Conservation (phyloP, 2,113 vertebrate genomes). For the Hassar affinis region DNA sequence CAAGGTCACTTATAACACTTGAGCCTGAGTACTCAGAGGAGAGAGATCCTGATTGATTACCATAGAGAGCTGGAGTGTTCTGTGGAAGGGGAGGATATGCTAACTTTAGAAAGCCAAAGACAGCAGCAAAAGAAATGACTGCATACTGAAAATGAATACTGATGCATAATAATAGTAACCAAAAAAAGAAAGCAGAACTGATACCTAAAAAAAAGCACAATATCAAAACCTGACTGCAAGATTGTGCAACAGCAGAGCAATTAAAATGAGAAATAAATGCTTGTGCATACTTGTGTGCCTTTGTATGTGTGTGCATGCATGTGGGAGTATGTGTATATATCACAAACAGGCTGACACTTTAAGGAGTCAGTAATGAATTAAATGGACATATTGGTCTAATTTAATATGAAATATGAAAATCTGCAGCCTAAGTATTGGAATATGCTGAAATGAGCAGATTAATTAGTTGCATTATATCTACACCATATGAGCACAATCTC, state of each 20-base stretch:
- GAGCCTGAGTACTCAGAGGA: neutral
- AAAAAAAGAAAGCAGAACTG: neutral
- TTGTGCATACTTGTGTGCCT: neutral
- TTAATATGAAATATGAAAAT: neutral
- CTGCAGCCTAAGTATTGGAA: neutral
- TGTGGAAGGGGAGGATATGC: conserved; percentile 4
- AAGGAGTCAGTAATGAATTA: neutral
- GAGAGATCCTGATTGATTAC: conserved; percentile 26
- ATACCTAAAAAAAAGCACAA: neutral
- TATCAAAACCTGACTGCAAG: neutral
- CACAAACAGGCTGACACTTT: neutral
- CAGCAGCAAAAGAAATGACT: conserved; percentile 13
- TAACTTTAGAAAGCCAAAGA: conserved; percentile 6
- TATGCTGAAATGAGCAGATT: neutral
- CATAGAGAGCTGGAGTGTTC: neutral
- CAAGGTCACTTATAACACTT: conserved; percentile 20
- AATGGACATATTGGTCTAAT: neutral
- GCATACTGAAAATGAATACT: conserved; percentile 23
- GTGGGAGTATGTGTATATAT: neutral
- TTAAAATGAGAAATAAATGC: neutral
- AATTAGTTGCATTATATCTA: neutral
- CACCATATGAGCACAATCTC: neutral
- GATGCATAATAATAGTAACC: neutral
- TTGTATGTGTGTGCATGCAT: neutral
- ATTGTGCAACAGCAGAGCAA: neutral